phyloP scores from a whole-genome alignment of 2,113 vertebrate genomes.

The Myotis lucifugus region DNA sequence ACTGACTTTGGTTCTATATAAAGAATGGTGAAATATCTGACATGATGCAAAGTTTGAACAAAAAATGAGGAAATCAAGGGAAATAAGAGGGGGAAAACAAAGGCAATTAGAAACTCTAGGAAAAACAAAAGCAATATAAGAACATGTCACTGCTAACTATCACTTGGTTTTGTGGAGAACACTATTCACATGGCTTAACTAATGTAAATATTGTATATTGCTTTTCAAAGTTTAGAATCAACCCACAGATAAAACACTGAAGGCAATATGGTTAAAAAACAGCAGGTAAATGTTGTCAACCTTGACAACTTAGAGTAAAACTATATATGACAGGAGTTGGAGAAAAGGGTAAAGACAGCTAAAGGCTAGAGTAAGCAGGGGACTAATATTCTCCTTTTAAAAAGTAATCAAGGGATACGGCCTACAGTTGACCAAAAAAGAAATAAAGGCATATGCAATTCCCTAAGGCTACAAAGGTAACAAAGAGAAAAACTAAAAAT shows the following conservation, averaged over 20 bases:
- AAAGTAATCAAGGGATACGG: background rate
- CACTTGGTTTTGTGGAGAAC: background rate
- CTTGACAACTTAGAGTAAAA: background rate
- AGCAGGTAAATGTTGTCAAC: background rate
- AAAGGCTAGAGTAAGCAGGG: background rate
- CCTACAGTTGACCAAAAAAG: background rate
- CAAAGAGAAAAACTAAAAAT: background rate
- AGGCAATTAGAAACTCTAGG: background rate
- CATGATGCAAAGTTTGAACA: background rate
- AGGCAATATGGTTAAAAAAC: background rate
- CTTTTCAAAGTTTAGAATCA: slow-evolving; percentile 14
- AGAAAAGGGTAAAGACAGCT: background rate
- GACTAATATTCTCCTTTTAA: background rate
- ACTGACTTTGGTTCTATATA: background rate
- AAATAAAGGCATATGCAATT: background rate
- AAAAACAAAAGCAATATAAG: background rate
- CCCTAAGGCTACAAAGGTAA: background rate
- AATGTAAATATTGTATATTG: background rate
- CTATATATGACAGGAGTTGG: background rate
- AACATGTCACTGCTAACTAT: background rate
- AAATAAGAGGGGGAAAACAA: background rate
- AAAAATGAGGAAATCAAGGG: background rate
- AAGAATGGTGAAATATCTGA: background rate
- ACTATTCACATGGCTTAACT: background rate
- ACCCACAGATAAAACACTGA: background rate